Conservation (phyloP, 92 coral and sea anemone genomes). For the Parazoanthus darwini region DNA sequence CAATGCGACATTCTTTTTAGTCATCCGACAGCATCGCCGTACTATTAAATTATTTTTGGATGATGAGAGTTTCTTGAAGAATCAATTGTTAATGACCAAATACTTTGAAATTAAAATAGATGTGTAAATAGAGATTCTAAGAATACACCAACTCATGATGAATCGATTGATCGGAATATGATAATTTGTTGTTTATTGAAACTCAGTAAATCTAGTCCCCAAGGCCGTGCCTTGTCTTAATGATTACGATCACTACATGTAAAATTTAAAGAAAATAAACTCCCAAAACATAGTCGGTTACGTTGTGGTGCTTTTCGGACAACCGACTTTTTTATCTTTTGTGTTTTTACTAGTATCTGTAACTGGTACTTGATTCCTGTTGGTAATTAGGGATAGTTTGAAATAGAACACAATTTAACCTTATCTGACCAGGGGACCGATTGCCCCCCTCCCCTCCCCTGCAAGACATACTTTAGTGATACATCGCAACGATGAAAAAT, state of each 20-base stretch:
- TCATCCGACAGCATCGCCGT: background rate
- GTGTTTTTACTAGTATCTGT: too few relatives aligned
- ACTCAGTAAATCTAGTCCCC: background rate
- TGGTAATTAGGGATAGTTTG: too few relatives aligned
- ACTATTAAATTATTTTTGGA: conserved; percentile 27
- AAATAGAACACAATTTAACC: too few relatives aligned
- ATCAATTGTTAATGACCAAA: background rate
- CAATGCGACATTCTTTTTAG: background rate
- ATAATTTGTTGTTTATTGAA: conserved; percentile 12
- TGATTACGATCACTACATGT: conserved; percentile 21
- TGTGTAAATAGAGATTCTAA: conserved; percentile 19
- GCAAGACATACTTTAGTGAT: too few relatives aligned
- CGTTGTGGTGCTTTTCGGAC: background rate
- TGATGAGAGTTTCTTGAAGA: background rate
- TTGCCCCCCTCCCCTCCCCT: too few relatives aligned
- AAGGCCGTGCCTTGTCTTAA: conserved; percentile 20
- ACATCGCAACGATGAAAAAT: too few relatives aligned
- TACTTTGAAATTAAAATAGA: background rate
- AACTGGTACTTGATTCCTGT: too few relatives aligned
- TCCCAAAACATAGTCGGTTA: background rate
- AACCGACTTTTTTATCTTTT: too few relatives aligned
- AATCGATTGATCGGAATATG: background rate
- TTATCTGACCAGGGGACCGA: too few relatives aligned
- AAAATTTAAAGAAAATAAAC: conserved; percentile 16
- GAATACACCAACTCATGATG: conserved; percentile 13